Evolutionary conservation across 2,888 invertebrate genomes (phyloP), one percentile per base, ranked within the genome.

Genomic region (Brenthis hecate): DNA sequence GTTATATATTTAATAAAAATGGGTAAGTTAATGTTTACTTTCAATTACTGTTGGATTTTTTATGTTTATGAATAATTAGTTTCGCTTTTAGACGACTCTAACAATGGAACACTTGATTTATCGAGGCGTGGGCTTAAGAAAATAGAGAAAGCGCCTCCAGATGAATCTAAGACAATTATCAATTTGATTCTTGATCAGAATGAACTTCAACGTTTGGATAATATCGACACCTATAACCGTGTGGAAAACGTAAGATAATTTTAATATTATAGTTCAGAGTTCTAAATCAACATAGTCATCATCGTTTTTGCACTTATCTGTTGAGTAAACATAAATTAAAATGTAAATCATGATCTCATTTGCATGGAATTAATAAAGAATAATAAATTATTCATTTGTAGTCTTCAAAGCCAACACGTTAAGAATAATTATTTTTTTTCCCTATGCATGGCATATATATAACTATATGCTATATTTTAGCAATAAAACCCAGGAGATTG

Each of bases 191-290:
- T 97, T 64, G 97, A 98, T 84, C 96, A 97, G 82, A 98, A 98
- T 93, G 97, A 97, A 83, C 89, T 98, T 72, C 96, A 97, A 81
- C 95, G 97, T 78, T 94, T 98, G 78, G 98, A 98, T 86, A 97
- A 97, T 87, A 95, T 98, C 76, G 97, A 98, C 79, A 95, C 96
- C 43, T 98, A 96, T 86, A 93, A 94, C 68, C 95, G 95, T 82
- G 94, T 98, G 65, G 96, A 96, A 88, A 96, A 95, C 93, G 97
- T 97, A 93, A 87, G 57, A 56, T 16, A 19, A n/a, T 23, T 63
- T 58, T 64, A 8, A n/a, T 57, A 54, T 56, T 16, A 19, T 19
- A 48, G 28, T n/a, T 1, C 50, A 23, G 36, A 43, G 36, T 60
- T 32, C 5, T 50, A 50, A 60, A 32, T 50, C 8, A 50, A 28